Base-by-base conservation (phyloP, 1,140 invertebrate species). In the Drosophila ohnishii region DNA sequence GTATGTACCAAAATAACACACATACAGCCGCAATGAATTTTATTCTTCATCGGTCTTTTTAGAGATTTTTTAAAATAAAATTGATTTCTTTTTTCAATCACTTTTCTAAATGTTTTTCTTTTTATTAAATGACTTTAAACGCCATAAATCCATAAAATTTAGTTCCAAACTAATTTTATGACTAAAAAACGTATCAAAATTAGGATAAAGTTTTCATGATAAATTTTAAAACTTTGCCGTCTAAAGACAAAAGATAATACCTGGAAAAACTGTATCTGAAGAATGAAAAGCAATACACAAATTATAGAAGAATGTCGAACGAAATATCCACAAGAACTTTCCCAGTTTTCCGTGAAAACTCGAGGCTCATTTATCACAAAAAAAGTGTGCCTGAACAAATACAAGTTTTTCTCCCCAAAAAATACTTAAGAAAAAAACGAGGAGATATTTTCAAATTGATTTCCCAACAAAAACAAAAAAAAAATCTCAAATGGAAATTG, bases 351-450 rank as follows among this genome's bases (percentile, higher is more conserved):
- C 32, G 28, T 25, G 16, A 34, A 47, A 66, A 59, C 59, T 59
- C 30, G 28, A 34, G 11, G 1, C 14, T 32, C 16, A 66, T 66
- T 65, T 66, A 65, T 50, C 64, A 34, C 34, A 37, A 7, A 30
- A 66, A 66, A 42, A 63, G 34, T 40, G 44, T 66, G 61, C 61
- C 44, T 66, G 34, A 66, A 66, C 61, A 40, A 65, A 66, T 66
- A 40, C 34, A 22, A 35, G 28, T 47, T 37, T 42, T 42, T 32
- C 5, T 9, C 34, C 25, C 19, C 13, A 7, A 19, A 19, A 30
- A 56, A 16, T 30, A 22, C 16, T 39, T 16, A 9, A 30, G 19
- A 63, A 62, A 55, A 34, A 9, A 30, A 28, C 14, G 1, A 5
- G 7, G 3, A 22, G 14, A 50, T 45, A 50, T 66, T 48, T 66